Evolutionary conservation across 2,888 invertebrate species (phyloP), one percentile per base, ranked within the genome.

Genomic region (Chloromyia formosa): DNA sequence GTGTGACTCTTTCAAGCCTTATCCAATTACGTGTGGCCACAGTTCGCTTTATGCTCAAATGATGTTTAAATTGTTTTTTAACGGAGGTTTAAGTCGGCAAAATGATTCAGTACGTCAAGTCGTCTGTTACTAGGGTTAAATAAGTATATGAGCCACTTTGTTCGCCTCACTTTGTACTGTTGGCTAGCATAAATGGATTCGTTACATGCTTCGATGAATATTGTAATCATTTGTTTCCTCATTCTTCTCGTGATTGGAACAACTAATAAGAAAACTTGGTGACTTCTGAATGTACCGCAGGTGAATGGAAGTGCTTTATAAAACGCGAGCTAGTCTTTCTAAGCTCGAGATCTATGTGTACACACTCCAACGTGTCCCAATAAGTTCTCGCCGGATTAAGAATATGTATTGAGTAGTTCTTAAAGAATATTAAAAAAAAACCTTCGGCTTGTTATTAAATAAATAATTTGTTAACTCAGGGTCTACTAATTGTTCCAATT

Each of bases 1-100:
- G 58, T 20, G 18, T 5, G 18, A 61, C 61, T n/a, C n/a, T 35
- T 61, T 22, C 35, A 61, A 2, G 35, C 22, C 35, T 61, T 61
- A 61, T 61, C 27, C 61, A 27, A 61, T 61, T 61, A 61, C 61
- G 1, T 58, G 14, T n/a, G n/a, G n/a, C n/a, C n/a, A n/a, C 61
- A 61, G 14, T n/a, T 35, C 14, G 61, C 35, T 61, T 61, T 61
- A 61, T 61, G 61, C 61, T 61, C 27, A 61, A 61, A 61, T 61
- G 35, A 61, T 61, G 61, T 61, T 61, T n/a, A 61, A 61, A 61
- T 58, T 35, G 61, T 27, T 61, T 16, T n/a, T 61, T 5, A 61
- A 61, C 18, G 22, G 61, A 27, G 58, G 9, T 42, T 42, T 27
- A 61, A 61, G 35, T 61, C 61, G 35, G 9, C 20, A 22, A 58